A percentile compares a stretch with the other conserved stretches of the same genome.
Conservation (phyloP, 2,888 invertebrate species). For the Cremastinae sp. region DNA sequence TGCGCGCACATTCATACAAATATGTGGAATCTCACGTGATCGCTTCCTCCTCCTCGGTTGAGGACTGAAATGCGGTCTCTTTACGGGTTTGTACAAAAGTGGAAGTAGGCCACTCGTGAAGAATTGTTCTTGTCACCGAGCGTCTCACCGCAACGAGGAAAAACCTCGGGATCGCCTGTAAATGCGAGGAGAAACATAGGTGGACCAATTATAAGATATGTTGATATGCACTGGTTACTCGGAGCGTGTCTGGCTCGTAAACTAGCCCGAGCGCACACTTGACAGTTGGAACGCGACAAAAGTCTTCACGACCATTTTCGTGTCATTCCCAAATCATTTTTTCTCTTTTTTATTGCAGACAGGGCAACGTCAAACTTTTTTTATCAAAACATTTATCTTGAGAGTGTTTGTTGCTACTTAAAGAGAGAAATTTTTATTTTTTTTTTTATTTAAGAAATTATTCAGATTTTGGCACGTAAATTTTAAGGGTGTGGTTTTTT, state of each 20-base stretch:
- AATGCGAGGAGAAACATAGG: neutral
- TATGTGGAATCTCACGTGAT: conserved; percentile 41
- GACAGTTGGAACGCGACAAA: conserved; percentile 65
- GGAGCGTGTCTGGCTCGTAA: conserved; percentile 8
- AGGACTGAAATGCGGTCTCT: conserved; percentile 17
- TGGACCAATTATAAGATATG: conserved; percentile 60
- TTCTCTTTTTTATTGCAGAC: conserved; percentile 1
- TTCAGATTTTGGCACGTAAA: too few species aligned
- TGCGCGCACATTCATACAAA: neutral
- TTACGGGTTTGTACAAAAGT: conserved; percentile 40
- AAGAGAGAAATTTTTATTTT: too few species aligned
- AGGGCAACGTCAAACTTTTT: neutral
- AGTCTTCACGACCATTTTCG: conserved; percentile 1
- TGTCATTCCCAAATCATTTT: neutral
- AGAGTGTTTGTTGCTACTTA: too few species aligned
- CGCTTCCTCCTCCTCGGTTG: conserved; percentile 43
- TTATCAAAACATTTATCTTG: neutral
- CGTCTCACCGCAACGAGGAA: conserved; percentile 30
- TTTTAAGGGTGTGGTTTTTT: too few species aligned
- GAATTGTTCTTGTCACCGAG: conserved; percentile 62
- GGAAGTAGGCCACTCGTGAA: conserved; percentile 70
- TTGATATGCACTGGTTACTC: conserved; percentile 70
- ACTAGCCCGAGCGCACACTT: conserved; percentile 56
- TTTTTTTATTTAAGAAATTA: too few species aligned
- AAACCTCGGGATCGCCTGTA: conserved; percentile 21